Evolutionary conservation across 2,113 vertebrate genomes (phyloP), one percentile per base, ranked within the genome.

Genomic region (Synchiropus splendidus): DNA sequence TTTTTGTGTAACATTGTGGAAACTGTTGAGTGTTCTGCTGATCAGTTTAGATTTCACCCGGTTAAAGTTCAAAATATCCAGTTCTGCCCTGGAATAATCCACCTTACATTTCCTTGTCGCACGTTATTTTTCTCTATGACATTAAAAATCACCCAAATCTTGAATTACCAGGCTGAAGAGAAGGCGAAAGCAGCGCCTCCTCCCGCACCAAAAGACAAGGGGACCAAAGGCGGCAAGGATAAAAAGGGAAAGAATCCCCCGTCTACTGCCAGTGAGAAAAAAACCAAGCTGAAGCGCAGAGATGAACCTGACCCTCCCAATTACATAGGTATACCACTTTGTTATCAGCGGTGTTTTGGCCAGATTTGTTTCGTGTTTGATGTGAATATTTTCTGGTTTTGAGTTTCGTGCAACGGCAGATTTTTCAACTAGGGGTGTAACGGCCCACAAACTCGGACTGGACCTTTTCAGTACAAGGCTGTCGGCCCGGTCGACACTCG

Each of bases 251-350:
- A 90, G 76, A 54, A 70, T 16, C 33, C 2, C 0, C 4, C 74
- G 0, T 34, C 83, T 14, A 41, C 36, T 38, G 21, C 21, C 8
- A 27, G 5, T 6, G 0, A 1, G 17, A 89, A 87, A 70, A 51
- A 75, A 14, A 92, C 89, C 2, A 71, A 82, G 1, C 12, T 98
- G 9, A 88, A 83, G 31, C 77, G 77, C 27, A 79, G 92, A 11
- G 89, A 82, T 45, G 78, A 87, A 0, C 78, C 85, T 0, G 67
- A 81, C 0, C 48, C 51, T 9, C 40, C 56, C 11, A 48, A 38
- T 2, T 90, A 70, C 44, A 88, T 88, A 10, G 89, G 94, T 97
- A 67, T 44, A 47, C 14, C 17, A 4, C 17, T n/a, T 34, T 44
- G 6, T 4, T 36, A 36, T 16, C 13, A 18, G 17, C 10, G n/a